A percentile compares a stretch with the other conserved stretches of the same genome.
Conservation (phyloP, 2,113 vertebrate species). For the Hydropotes inermis region DNA sequence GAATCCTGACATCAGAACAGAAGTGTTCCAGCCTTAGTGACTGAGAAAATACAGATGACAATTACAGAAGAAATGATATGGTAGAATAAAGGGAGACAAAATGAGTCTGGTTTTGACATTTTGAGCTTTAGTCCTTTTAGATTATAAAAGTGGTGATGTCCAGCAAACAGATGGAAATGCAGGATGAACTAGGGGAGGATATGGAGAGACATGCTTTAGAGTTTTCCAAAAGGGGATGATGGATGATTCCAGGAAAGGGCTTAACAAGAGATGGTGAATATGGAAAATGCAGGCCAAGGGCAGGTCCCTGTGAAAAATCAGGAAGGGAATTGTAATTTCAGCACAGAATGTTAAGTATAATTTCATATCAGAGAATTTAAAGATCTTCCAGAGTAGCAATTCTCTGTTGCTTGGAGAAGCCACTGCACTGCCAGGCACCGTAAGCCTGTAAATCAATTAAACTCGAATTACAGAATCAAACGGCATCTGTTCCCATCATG, state of each 20-base stretch:
- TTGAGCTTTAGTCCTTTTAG: neutral
- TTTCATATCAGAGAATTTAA: slow-evolving; percentile 1
- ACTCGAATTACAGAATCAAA: slow-evolving; percentile 57
- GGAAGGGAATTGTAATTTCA: neutral
- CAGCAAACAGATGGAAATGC: neutral
- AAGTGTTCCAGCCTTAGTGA: neutral
- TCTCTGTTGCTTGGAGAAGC: neutral
- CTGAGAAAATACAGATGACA: neutral
- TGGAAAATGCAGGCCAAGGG: neutral
- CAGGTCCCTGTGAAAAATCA: neutral
- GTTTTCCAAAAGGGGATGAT: neutral
- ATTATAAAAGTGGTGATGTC: neutral
- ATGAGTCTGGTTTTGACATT: neutral
- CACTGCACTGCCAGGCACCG: neutral
- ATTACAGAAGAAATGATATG: neutral
- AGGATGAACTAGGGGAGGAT: neutral
- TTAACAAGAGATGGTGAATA: neutral
- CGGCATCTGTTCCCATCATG: slow-evolving; percentile 49
- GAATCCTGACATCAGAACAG: neutral
- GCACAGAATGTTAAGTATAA: neutral
- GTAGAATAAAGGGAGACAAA: neutral
- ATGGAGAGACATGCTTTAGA: neutral
- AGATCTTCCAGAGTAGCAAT: neutral
- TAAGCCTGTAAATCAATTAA: slow-evolving; percentile 62
- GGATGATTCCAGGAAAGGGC: neutral